Evolutionary conservation across 2,888 invertebrate genomes (phyloP).

Genomic region (Galeopsomyia nigrocyanea): DNA sequence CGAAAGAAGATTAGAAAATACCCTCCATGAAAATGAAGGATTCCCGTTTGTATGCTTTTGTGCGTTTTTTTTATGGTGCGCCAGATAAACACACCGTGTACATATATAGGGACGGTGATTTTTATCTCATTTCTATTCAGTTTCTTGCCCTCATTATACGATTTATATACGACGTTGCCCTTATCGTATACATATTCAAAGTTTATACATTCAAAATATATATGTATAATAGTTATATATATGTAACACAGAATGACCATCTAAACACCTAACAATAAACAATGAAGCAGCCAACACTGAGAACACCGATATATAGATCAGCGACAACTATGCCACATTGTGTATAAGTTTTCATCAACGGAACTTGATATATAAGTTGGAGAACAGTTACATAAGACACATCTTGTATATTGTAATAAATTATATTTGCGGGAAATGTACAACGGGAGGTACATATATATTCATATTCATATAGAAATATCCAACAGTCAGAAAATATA

Average conservation of each 20-base stretch:
- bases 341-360: slow-evolving; percentile 49
- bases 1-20: slow-evolving; percentile 16
- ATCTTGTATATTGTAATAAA: slow-evolving; percentile 53
- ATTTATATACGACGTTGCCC: no score
- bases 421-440: slow-evolving; percentile 31
- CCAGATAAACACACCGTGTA: not conserved
- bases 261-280: slow-evolving; percentile 68
- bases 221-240: slow-evolving; percentile 27
- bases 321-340: slow-evolving; percentile 65
- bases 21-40: not conserved
- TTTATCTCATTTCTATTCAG: no score
- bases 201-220: no score
- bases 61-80: no score
- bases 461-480: slow-evolving; percentile 13
- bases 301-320: slow-evolving; percentile 67
- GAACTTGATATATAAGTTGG: slow-evolving; percentile 57
- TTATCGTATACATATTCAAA: no score
- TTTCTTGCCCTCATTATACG: no score
- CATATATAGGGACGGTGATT: no score
- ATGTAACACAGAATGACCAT: slow-evolving; percentile 65
- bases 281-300: slow-evolving; percentile 66
- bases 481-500: slow-evolving; percentile 11
- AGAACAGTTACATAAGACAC: slow-evolving; percentile 60
- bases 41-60: not conserved
- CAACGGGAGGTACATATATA: slow-evolving; percentile 7